Percentiles rank a stretch among this genome's conserved stretches.
phyloP scores from a whole-genome alignment of 2,113 vertebrate genomes.

The Thermophis baileyi region DNA sequence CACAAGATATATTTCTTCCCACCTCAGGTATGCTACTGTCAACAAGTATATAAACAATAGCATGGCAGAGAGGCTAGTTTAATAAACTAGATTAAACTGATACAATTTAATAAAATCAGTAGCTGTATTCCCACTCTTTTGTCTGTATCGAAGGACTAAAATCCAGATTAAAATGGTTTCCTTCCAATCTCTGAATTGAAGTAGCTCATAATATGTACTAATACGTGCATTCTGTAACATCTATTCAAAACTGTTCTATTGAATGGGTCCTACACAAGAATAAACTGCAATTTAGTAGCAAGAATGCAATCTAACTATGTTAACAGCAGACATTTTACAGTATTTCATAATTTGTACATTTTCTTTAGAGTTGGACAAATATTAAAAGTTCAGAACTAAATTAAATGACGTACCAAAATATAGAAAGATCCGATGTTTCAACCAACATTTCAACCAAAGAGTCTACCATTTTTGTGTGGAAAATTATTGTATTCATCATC shows the following conservation, averaged over 20 bases:
- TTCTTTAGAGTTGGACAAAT: not conserved
- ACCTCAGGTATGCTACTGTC: not conserved
- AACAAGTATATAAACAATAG: not conserved
- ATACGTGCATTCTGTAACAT: not conserved
- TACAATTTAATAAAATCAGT: not conserved
- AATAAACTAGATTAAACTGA: not conserved
- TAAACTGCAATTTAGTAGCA: not conserved
- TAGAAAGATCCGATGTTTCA: constrained; percentile 96
- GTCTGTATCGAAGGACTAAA: not conserved
- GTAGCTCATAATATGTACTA: not conserved
- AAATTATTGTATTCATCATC: constrained; percentile 99
- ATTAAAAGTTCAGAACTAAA: not conserved
- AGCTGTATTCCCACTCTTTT: not conserved
- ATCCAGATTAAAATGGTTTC: not conserved
- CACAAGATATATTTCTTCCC: not conserved
- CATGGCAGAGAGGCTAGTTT: not conserved
- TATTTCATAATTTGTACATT: not conserved
- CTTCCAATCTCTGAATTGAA: not conserved
- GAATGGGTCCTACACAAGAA: not conserved
- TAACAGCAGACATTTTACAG: not conserved
- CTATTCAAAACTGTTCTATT: not conserved
- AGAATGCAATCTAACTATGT: not conserved
- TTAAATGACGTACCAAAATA: constrained; percentile 86
- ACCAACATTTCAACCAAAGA: constrained; percentile 98
- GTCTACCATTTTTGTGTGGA: constrained; percentile 99